Percentiles rank a stretch among this genome's conserved stretches.
These are phyloP conservation scores for Tribolium madens DNA, from an alignment of 1,140 invertebrate species.

Conservation along the genomic window DNA sequence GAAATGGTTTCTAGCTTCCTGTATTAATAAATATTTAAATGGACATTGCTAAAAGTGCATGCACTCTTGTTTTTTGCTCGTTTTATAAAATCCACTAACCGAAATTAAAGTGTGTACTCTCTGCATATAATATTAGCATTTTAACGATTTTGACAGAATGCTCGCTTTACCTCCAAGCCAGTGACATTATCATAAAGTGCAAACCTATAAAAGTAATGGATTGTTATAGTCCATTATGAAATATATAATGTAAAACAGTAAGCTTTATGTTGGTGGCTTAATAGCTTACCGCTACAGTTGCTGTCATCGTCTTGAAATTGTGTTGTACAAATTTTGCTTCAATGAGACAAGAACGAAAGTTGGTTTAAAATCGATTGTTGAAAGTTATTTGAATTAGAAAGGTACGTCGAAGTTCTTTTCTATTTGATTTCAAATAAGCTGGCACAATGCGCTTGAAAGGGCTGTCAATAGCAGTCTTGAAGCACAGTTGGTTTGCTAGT, in stretches of 20 bases:
- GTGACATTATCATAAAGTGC: slow-evolving; percentile 37
- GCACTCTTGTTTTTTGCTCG: neutral
- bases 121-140: slow-evolving; percentile 37
- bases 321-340: neutral
- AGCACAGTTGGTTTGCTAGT: slow-evolving; percentile 3
- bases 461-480: slow-evolving; percentile 34
- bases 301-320: neutral
- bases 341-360: neutral
- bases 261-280: slow-evolving; percentile 8
- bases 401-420: slow-evolving; percentile 26
- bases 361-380: slow-evolving; percentile 28
- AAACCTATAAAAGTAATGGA: slow-evolving; percentile 36
- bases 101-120: slow-evolving; percentile 5
- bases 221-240: slow-evolving; percentile 26
- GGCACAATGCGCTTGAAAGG: slow-evolving; percentile 34
- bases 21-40: neutral
- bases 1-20: neutral
- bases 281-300: neutral
- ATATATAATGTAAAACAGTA: slow-evolving; percentile 29
- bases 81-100: neutral
- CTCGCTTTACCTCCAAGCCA: neutral
- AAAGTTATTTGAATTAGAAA: slow-evolving; percentile 32
- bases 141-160: slow-evolving; percentile 27
- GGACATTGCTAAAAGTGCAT: neutral
- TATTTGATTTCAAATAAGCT: slow-evolving; percentile 38